Evolutionary conservation across 2,797 vertebrate species (phyloP), one percentile per base, ranked within the genome.

Genomic region (Sandelia bainsii): DNA sequence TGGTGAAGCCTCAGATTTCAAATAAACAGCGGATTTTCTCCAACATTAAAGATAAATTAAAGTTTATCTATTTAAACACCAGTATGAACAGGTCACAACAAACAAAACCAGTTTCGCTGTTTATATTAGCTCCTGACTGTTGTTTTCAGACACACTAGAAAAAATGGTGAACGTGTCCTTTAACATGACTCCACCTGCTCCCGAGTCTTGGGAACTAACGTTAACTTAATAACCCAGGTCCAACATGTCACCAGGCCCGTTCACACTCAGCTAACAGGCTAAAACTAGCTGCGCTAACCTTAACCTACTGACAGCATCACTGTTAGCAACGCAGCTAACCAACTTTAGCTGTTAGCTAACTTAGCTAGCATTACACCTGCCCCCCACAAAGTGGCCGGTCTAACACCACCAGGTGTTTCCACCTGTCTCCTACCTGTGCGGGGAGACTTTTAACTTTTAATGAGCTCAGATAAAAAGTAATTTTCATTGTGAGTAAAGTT

Each of bases 291-390:
- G 23, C 13, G 62, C 76, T 70, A 70, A 29, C 45, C 19, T n/a
- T n/a, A n/a, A 16, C 23, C 56, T 25, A 11, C 40, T 53, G 56
- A 40, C 56, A 68, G 62, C 57, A 39, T 29, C 14, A 8, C n/a
- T 25, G 54, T 57, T 75, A 78, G 82, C 81, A 45, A 12, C 23
- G 3, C 25, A 5, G 83, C 71, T 61, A 84, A 68, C 45, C 60
- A 58, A 16, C 69, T 54, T 80, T 78, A 82, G 77, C 77, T 22
- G 78, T 50, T 12, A 19, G 42, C 48, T 29, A 46, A 27, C 51
- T 11, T 19, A 10, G 0, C 27, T 19, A 53, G 51, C 62, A 6
- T 3, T 42, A 57, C 85, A 80, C 71, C 85, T 82, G 73, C 27
- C 34, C 27, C 27, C 42, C 17, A 42, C 29, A 19, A 2, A 8